Evolutionary conservation across 2,797 vertebrate genomes (phyloP), one percentile per base, ranked within the genome.

Genomic region (Apogon talboti): DNA sequence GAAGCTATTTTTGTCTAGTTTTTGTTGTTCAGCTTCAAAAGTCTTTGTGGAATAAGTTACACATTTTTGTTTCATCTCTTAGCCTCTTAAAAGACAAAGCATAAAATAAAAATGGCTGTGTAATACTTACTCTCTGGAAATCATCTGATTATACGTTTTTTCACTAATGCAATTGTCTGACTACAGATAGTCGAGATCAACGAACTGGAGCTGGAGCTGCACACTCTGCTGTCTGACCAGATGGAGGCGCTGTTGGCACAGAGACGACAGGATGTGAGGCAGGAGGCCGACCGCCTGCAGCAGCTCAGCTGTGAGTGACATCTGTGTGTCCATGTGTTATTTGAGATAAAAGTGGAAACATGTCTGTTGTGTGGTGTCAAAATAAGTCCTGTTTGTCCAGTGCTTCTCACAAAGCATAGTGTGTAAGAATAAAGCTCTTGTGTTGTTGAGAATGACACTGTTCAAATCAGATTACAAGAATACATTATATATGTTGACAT

Each of bases 191-290:
- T 91, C 38, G 79, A 91, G 54, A 89, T 95, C 48, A 94, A 96
- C 81, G 91, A 93, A 0, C 59, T 96, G 57, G 96, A 99, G 47
- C 53, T 94, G 87, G 93, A 97, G 62, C 77, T 94, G 69, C 94
- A 95, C 48, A 40, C 69, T 21, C 85, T 96, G 38, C 88, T 96
- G 78, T 94, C 94, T 54, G 92, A 95, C 52, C 94, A 83, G 78
- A 92, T 92, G 1, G 67, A 88, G 82, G 85, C 11, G 1, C 71
- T 95, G 69, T 58, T 91, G 11, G 89, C 90, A 62, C 90, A 88
- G 74, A 95, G 96, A 82, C 95, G 91, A 73, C 91, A 94, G 24
- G 92, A 90, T 14, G 84, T 95, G 64, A 93, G 90, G 73, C 86
- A 80, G 47, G 94, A 95, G 78, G 95, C 95, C 35, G 71, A 92